Base-by-base conservation (phyloP, 2,797 vertebrate species). In the Threskiornis aethiopicus region DNA sequence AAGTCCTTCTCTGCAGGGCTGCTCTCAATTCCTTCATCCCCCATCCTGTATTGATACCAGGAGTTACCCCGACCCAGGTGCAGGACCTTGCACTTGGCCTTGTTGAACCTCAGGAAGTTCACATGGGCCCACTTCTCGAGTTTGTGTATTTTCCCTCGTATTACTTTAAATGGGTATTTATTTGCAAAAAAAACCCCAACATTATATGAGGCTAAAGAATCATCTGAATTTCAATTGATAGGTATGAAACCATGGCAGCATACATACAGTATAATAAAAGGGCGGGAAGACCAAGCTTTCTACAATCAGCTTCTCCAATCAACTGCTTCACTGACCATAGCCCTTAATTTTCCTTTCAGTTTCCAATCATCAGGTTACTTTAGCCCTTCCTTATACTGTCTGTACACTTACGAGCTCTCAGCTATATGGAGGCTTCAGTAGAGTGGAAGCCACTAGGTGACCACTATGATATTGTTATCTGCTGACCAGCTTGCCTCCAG, bases 51-150 rank as follows among this genome's bases (percentile, higher is more conserved):
- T 25, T 17, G n/a, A 59, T 37, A 25, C 15, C 3, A 2, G 8
- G 25, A 19, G 3, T 35, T 65, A 21, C 9, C 46, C 18, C 3
- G 11, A 22, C 3, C 21, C n/a, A 52, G 1, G 8, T 3, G 13
- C 21, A 69, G 49, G 16, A 54, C 10, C 22, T 35, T 58, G 10
- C 57, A 58, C 19, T 21, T 44, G 21, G 35, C 33, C 25, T 69
- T 19, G 12, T 10, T 41, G 46, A 77, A 77, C 10, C 21, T 55
- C 41, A 37, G 16, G 16, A 66, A 31, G 51, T 57, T 83, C 33
- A 55, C 28, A 24, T 2, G 15, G n/a, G 41, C 6, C 4, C 46
- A 29, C 18, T 55, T 35, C 13, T 51, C 6, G 2, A 71, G 49
- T 28, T 44, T 33, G 11, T 18, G 7, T 35, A 35, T 54, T 66